Evolutionary conservation across 2,113 vertebrate species (phyloP).

Genomic region (Plestiodon gilberti): DNA sequence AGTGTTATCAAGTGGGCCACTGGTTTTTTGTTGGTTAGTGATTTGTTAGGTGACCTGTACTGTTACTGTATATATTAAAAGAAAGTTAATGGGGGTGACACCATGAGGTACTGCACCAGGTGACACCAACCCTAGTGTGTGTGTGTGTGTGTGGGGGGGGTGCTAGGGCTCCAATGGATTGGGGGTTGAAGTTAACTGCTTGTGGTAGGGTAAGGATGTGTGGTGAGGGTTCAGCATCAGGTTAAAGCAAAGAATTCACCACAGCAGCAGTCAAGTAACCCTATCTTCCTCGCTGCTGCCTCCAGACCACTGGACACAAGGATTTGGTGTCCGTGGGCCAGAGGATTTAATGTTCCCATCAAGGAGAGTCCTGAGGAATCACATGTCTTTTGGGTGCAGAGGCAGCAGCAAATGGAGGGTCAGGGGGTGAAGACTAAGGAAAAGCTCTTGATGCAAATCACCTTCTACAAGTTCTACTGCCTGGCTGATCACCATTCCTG

Average conservation of each 20-base stretch:
- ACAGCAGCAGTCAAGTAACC: constrained; percentile 15
- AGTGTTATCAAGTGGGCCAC: too few relatives aligned
- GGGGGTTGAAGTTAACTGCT: not conserved
- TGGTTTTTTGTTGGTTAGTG: too few relatives aligned
- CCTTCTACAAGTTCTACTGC: not conserved
- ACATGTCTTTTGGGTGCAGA: constrained; percentile 6
- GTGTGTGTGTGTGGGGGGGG: too few relatives aligned
- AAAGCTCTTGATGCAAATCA: not conserved
- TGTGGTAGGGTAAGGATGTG: not conserved
- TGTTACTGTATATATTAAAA: too few relatives aligned
- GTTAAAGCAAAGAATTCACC: constrained; percentile 18
- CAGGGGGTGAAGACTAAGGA: not conserved
- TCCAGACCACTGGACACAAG: constrained; percentile 5
- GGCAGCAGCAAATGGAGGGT: not conserved
- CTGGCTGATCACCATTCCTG: not conserved
- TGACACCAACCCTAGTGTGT: too few relatives aligned
- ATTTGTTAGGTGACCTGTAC: too few relatives aligned
- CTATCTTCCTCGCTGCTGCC: not conserved
- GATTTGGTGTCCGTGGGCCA: constrained; percentile 22
- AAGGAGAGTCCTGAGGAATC: constrained; percentile 19
- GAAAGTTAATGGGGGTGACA: too few relatives aligned
- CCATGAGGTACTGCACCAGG: too few relatives aligned
- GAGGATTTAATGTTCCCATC: constrained; percentile 32
- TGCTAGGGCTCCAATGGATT: not conserved
- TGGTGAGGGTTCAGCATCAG: constrained; percentile 2